phyloP scores from a whole-genome alignment of 2,888 invertebrate genomes.

The Cactoblastis cactorum region DNA sequence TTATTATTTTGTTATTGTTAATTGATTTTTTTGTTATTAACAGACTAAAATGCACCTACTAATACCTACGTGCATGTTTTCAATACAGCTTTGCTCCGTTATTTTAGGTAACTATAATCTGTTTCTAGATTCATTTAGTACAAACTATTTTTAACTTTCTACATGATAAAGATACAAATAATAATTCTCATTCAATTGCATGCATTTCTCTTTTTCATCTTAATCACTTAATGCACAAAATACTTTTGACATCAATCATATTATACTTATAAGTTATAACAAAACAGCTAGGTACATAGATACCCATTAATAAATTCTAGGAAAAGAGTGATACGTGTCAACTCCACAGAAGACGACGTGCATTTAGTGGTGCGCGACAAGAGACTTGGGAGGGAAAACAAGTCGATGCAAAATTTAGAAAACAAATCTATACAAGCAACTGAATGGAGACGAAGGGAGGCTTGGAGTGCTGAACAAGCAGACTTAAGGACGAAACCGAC shows the following conservation, averaged over 20 bases:
- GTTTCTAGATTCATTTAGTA: conserved; percentile 18
- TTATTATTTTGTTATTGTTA: conserved; percentile 4
- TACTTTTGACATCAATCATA: conserved; percentile 9
- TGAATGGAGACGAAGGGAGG: conserved; percentile 89
- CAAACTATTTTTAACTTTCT: not conserved
- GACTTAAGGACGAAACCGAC: conserved; percentile 83
- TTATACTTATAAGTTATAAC: conserved; percentile 25
- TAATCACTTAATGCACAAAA: conserved; percentile 14
- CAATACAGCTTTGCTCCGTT: conserved; percentile 50
- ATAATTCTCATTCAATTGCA: conserved; percentile 3
- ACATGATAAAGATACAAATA: too few species aligned
- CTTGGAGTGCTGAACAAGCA: conserved; percentile 90
- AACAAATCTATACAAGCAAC: conserved; percentile 87
- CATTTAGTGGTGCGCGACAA: conserved; percentile 86
- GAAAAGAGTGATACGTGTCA: conserved; percentile 86
- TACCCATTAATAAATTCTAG: conserved; percentile 81
- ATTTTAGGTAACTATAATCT: conserved; percentile 48
- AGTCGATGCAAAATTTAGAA: conserved; percentile 85
- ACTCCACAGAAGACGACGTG: conserved; percentile 86
- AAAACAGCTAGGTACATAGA: conserved; percentile 74
- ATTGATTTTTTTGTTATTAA: conserved; percentile 48
- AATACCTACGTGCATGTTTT: conserved; percentile 48
- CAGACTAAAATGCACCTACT: conserved; percentile 67
- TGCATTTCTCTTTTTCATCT: not conserved
- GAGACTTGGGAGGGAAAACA: conserved; percentile 85